Base-by-base conservation (phyloP, 2,113 vertebrate genomes). In the Poeciliopsis occidentalis region DNA sequence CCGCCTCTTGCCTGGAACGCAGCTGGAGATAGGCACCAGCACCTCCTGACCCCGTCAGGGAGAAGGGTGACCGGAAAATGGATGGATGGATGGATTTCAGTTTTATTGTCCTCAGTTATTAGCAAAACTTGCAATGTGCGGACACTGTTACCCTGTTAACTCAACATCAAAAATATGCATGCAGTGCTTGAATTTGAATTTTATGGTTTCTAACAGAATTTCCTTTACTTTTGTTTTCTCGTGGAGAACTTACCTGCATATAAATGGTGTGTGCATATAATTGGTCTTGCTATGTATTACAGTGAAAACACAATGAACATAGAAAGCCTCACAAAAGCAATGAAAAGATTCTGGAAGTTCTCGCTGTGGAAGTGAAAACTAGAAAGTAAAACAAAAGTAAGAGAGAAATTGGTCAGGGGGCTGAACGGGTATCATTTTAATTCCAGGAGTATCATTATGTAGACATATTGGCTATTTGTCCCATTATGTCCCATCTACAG, bases 401-500 rank as follows among this genome's bases (percentile, higher is more conserved):
- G 51, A 63, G 54, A 77, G 71, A 67, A 12, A 60, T 47, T n/a
- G 64, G 63, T 22, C 8, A 15, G 13, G 34, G 73, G 63, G 69
- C 71, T n/a, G 8, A 79, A 69, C n/a, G 65, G 72, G 37, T 84
- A 85, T 84, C 93, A 86, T 87, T 80, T 87, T 88, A 93, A 94
- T 94, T 29, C 91, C 88, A 91, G 93, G 69, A 79, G 79, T 85
- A 92, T 92, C 92, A 94, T 93, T 93, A 86, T 87, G 88, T 83
- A 93, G 84, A 85, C 85, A 93, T 73, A 94, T 87, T 86, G 89
- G 92, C 93, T 94, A 94, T 92, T 94, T 92, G 92, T 80, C 84
- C 91, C 83, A 93, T 94, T 94, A 93, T 93, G n/a, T n/a, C n/a
- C n/a, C n/a, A n/a, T n/a, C n/a, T n/a, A 41, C 73, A 57, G 76